phyloP scores from a whole-genome alignment of 92 coral and sea anemone genomes.

The Phymanthus crucifer region DNA sequence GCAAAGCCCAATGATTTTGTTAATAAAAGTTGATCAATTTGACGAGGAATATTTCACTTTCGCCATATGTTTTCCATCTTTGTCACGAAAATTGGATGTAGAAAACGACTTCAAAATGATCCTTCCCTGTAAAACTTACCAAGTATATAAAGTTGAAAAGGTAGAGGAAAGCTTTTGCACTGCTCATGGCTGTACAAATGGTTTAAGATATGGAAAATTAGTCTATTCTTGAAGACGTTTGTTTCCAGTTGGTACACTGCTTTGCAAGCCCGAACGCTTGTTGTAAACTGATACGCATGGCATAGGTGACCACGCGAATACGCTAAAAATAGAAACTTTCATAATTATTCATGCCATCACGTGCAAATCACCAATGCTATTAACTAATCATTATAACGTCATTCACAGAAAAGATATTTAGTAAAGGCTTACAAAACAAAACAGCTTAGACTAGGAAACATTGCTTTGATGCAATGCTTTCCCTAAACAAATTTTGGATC shows the following conservation, averaged over 20 bases:
- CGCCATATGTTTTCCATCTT: background rate
- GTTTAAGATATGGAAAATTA: background rate
- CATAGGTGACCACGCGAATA: background rate
- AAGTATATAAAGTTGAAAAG: constrained; percentile 66
- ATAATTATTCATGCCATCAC: background rate
- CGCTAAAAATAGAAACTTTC: background rate
- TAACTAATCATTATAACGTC: background rate
- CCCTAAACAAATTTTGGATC: no score
- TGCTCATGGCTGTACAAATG: constrained; percentile 29
- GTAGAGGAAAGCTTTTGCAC: constrained; percentile 73
- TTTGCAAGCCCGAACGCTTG: background rate
- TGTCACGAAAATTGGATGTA: background rate
- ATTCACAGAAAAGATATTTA: no score
- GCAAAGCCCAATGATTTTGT: background rate
- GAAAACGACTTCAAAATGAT: background rate
- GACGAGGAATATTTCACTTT: background rate
- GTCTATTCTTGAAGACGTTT: background rate
- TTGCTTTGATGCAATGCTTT: no score
- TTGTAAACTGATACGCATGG: background rate
- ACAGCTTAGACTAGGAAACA: no score
- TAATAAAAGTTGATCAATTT: background rate
- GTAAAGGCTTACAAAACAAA: no score
- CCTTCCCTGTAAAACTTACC: constrained; percentile 43
- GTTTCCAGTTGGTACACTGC: background rate
- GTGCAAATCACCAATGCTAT: background rate